These are phyloP conservation scores for Frankliniella intonsa DNA, from an alignment of 2,888 invertebrate genomes.

Conservation along the genomic window DNA sequence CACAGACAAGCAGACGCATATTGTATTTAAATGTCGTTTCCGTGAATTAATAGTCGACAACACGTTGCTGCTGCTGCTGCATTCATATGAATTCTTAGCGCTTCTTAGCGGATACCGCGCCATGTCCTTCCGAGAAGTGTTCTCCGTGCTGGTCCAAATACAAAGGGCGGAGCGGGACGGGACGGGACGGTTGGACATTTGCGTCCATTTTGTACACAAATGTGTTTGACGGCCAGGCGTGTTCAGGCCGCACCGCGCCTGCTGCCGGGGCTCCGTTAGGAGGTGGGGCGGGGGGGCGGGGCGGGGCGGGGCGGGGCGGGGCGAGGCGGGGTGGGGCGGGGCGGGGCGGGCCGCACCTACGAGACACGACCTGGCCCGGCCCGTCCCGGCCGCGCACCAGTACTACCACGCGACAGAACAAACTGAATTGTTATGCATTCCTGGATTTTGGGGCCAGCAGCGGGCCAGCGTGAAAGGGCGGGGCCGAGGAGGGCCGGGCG, in stretches of 20 bases:
- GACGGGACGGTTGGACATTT: too few species aligned
- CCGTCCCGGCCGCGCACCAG: neutral
- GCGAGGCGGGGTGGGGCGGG: too few species aligned
- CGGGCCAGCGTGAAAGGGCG: neutral
- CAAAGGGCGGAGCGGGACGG: neutral
- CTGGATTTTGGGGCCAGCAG: neutral
- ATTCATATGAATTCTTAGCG: conserved; percentile 6
- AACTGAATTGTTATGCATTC: conserved; percentile 10
- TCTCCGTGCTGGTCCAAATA: neutral
- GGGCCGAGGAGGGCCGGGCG: too few species aligned
- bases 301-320: too few species aligned
- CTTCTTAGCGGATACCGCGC: neutral
- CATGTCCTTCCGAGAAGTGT: neutral
- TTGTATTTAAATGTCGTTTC: conserved; percentile 25
- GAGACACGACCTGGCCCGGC: neutral
- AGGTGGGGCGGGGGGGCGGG: too few species aligned
- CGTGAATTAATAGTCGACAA: conserved; percentile 15
- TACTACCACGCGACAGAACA: neutral
- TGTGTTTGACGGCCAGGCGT: too few species aligned
- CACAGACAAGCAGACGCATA: conserved; percentile 6
- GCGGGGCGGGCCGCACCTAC: too few species aligned
- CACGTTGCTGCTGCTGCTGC: neutral
- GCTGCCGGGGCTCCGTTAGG: too few species aligned
- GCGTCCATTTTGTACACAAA: too few species aligned
- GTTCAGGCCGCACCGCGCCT: too few species aligned